These are phyloP conservation scores for Danio tinwini DNA, from an alignment of 2,797 vertebrate genomes.

Conservation along the genomic window DNA sequence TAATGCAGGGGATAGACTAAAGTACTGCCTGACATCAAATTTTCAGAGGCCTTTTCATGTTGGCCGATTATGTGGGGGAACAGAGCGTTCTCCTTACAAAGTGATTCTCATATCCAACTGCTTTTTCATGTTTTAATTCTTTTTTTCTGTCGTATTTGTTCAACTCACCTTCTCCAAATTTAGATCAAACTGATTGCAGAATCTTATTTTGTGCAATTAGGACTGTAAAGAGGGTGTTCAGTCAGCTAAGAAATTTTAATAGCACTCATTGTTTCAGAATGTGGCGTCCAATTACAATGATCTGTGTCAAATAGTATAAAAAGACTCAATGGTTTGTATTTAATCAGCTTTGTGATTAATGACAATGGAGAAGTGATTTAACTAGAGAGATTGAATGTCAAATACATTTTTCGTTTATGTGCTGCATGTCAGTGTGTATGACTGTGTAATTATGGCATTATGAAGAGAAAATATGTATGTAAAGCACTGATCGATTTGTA, in stretches of 20 bases:
- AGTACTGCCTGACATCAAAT: conserved; percentile 12
- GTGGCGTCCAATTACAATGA: not conserved
- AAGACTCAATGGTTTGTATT: not conserved
- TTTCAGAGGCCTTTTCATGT: conserved; percentile 12
- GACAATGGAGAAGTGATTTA: not conserved
- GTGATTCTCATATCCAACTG: conserved; percentile 4
- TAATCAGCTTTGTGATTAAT: not conserved
- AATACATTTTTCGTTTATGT: conserved; percentile 3
- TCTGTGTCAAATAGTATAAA: conserved; percentile 9
- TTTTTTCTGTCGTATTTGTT: not conserved
- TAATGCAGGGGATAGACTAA: not conserved
- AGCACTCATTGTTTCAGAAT: not conserved
- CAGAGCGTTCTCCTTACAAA: conserved; percentile 1
- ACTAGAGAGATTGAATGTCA: not conserved
- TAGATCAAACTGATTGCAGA: not conserved
- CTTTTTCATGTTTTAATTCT: not conserved
- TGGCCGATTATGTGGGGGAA: not conserved
- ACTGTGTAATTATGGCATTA: not conserved
- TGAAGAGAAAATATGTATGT: not conserved
- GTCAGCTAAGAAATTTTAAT: not conserved
- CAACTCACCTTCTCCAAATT: not conserved
- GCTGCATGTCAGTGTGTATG: not conserved
- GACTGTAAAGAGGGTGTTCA: not conserved
- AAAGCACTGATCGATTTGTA: not conserved
- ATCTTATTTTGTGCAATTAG: conserved; percentile 8